Evolutionary conservation across 2,888 invertebrate genomes (phyloP).

Genomic region (Metopia argyrocephala): DNA sequence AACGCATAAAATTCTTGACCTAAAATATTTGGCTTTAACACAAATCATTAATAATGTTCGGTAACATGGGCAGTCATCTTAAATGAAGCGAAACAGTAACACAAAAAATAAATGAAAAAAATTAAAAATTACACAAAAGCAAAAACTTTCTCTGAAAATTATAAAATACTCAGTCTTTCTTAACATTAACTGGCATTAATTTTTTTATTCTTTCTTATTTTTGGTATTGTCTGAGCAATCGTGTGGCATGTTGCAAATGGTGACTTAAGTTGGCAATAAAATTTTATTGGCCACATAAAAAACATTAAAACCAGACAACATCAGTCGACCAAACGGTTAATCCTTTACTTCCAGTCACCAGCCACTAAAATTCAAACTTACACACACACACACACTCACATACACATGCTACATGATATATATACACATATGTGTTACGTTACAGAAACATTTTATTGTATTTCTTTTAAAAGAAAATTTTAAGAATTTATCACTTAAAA

Average conservation of each 20-base stretch:
- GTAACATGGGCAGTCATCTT: conserved; percentile 5
- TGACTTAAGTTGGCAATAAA: conserved; percentile 68
- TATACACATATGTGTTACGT: no score
- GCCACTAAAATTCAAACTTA: conserved; percentile 27
- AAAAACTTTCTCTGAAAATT: conserved; percentile 71
- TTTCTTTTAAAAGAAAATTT: conserved; percentile 31
- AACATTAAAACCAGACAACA: conserved; percentile 25
- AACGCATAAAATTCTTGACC: conserved; percentile 67
- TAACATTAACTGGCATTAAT: conserved; percentile 26
- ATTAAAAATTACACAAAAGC: not conserved
- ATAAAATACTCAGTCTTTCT: not conserved
- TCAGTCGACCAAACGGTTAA: not conserved
- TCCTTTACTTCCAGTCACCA: conserved; percentile 6
- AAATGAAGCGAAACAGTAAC: not conserved
- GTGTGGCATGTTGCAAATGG: conserved; percentile 61
- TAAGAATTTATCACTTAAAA: conserved; percentile 60
- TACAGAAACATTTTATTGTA: not conserved
- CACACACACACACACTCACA: conserved; percentile 22
- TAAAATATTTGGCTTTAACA: conserved; percentile 61
- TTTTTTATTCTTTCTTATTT: conserved; percentile 41
- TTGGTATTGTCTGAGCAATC: conserved; percentile 63
- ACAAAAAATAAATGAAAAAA: conserved; percentile 6
- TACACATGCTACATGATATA: no score
- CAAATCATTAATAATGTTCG: conserved; percentile 37
- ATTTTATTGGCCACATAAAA: conserved; percentile 71